phyloP scores from a whole-genome alignment of 2,888 invertebrate species.

The Megamerina dolium region DNA sequence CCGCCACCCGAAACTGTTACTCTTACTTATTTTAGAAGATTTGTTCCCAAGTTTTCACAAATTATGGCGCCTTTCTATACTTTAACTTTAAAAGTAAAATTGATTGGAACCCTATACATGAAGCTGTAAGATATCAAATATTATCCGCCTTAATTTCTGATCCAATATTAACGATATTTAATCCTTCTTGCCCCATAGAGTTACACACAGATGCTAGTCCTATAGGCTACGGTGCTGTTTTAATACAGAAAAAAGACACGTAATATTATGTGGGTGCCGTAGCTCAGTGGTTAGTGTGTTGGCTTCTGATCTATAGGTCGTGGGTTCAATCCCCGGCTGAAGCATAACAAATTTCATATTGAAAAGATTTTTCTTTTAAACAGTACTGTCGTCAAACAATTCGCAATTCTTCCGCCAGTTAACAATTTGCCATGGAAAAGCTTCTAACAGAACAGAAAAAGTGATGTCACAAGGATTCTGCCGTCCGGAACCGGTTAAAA shows the following conservation, averaged over 20 bases:
- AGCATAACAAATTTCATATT: too few relatives aligned
- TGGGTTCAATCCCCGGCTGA: too few relatives aligned
- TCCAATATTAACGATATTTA: conserved; percentile 20
- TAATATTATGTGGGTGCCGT: too few relatives aligned
- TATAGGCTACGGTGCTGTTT: conserved; percentile 6
- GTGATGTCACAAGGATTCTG: too few relatives aligned
- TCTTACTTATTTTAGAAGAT: conserved; percentile 11
- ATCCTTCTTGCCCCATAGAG: conserved; percentile 19
- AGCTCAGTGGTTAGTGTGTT: too few relatives aligned
- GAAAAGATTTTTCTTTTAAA: too few relatives aligned
- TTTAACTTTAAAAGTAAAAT: conserved; percentile 5
- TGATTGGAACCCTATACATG: conserved; percentile 5
- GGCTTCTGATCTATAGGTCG: too few relatives aligned
- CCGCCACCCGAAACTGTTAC: conserved; percentile 6
- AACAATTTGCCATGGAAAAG: too few relatives aligned
- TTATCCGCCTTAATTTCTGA: conserved; percentile 13
- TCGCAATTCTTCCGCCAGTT: too few relatives aligned
- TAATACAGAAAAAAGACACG: conserved; percentile 6
- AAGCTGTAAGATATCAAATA: conserved; percentile 9
- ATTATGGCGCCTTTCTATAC: conserved; percentile 9
- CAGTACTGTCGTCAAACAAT: too few relatives aligned
- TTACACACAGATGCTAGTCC: conserved; percentile 19
- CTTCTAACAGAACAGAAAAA: too few relatives aligned
- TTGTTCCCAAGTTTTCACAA: conserved; percentile 9
- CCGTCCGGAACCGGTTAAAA: too few relatives aligned